phyloP scores from a whole-genome alignment of 2,797 vertebrate species.

The Gila robusta region DNA sequence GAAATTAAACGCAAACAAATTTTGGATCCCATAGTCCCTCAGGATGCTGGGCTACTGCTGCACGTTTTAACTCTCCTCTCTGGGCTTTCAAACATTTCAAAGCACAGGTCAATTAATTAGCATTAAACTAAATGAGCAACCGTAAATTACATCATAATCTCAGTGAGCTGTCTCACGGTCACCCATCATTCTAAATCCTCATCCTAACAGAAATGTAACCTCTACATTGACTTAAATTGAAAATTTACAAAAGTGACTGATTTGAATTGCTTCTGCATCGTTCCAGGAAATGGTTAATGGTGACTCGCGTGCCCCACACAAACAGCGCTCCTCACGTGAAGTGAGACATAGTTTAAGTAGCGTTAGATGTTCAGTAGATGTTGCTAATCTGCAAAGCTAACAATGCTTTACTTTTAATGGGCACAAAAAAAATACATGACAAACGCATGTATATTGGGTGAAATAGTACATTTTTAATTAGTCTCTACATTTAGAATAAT shows the following conservation, averaged over 20 bases:
- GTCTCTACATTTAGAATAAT: background rate
- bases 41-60: conserved; percentile 26
- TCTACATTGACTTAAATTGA: background rate
- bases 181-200: background rate
- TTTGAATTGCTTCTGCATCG: background rate
- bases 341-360: background rate
- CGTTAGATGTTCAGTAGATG: background rate
- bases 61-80: conserved; percentile 1
- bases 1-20: conserved; percentile 55
- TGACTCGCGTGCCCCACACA: background rate
- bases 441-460: background rate
- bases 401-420: background rate
- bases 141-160: background rate
- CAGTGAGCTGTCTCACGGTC: background rate
- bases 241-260: background rate
- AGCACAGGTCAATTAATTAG: background rate
- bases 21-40: conserved; percentile 35
- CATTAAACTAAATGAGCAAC: background rate
- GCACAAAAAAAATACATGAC: background rate
- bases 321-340: background rate
- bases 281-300: background rate
- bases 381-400: background rate
- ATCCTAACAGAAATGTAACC: background rate
- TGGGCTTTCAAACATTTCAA: conserved; percentile 8
- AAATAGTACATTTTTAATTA: background rate